These are phyloP conservation scores for Rynchops niger DNA, from an alignment of 2,113 vertebrate genomes.

Conservation along the genomic window DNA sequence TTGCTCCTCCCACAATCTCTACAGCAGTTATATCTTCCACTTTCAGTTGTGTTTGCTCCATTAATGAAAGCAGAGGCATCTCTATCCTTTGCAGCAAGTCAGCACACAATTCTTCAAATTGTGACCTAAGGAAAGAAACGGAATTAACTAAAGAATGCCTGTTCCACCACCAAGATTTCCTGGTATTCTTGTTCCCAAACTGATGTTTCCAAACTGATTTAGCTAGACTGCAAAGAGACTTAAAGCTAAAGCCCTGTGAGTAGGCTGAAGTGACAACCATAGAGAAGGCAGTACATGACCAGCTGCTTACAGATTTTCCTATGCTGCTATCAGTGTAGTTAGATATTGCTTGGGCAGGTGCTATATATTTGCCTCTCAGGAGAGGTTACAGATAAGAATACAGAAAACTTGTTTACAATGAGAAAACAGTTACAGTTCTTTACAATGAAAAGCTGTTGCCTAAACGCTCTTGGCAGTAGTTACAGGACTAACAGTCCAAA, in stretches of 20 bases:
- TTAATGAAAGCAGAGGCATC: conserved; percentile 66
- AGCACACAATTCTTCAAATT: conserved; percentile 81
- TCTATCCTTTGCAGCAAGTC: conserved; percentile 78
- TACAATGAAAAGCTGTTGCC: neutral
- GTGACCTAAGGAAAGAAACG: conserved; percentile 56
- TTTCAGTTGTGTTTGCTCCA: conserved; percentile 77
- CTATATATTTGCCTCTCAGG: neutral
- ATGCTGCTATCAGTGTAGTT: neutral
- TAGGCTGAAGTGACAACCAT: neutral
- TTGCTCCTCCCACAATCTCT: conserved; percentile 83
- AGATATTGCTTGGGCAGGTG: neutral
- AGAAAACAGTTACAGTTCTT: neutral
- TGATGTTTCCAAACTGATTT: neutral
- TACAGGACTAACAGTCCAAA: neutral
- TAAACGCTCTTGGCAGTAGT: neutral
- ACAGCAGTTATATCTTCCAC: conserved; percentile 77
- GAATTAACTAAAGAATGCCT: neutral
- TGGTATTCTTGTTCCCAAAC: neutral
- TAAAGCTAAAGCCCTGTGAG: neutral
- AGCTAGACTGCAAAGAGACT: neutral
- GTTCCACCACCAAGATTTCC: neutral
- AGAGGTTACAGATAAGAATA: neutral
- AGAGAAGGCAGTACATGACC: neutral
- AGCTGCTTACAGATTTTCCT: neutral
- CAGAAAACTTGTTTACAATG: neutral